Percentiles rank a stretch among this genome's conserved stretches.
Conservation (phyloP, 2,113 vertebrate genomes). For the Nycticorax nycticorax region DNA sequence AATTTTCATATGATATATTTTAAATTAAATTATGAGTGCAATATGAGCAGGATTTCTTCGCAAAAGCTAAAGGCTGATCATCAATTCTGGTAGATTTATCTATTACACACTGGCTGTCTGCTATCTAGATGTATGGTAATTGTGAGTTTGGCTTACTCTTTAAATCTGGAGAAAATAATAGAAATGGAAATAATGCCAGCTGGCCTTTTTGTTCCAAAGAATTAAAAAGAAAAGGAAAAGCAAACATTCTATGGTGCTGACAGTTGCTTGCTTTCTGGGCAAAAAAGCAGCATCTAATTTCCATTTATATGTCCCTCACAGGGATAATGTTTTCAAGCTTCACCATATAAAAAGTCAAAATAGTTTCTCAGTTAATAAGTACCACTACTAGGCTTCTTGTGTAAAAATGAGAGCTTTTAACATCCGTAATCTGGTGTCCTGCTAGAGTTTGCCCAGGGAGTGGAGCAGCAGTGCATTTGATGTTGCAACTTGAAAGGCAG, state of each 20-base stretch:
- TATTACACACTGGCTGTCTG: background rate
- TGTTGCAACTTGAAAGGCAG: background rate
- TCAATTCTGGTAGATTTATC: background rate
- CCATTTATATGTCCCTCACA: background rate
- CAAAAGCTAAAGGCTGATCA: background rate
- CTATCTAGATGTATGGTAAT: background rate
- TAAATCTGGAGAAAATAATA: background rate
- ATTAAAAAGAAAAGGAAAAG: background rate
- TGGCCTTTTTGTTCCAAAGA: background rate
- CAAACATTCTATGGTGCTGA: background rate
- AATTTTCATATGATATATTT: background rate
- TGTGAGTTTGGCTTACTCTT: background rate
- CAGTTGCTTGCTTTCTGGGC: background rate
- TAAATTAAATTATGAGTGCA: background rate
- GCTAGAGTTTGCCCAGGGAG: background rate
- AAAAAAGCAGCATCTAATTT: background rate
- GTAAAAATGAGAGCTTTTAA: background rate
- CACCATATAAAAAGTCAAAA: background rate
- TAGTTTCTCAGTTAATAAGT: background rate
- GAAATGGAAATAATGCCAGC: conserved; percentile 11
- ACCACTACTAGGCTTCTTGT: background rate
- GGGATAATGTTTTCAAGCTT: background rate
- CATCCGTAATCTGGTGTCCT: background rate
- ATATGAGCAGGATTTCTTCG: background rate
- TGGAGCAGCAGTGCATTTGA: background rate